Conservation (phyloP, 2,113 vertebrate genomes). For the Orthonyx spaldingii region DNA sequence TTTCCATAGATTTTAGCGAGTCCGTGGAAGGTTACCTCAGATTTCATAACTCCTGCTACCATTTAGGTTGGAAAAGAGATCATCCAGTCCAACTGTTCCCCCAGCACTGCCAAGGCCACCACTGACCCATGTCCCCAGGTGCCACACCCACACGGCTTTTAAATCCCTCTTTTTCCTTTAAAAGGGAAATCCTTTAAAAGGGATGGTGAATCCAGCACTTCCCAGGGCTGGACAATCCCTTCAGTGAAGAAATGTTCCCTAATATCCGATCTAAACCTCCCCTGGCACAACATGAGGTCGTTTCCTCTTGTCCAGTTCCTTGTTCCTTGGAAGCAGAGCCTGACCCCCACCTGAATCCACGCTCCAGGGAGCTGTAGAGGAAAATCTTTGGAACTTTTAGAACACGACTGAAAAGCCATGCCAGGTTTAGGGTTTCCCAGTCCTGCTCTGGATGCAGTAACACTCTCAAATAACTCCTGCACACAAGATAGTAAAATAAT, state of each 20-base stretch:
- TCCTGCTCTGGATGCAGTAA: background rate
- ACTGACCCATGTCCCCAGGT: no score
- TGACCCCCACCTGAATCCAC: fast-evolving
- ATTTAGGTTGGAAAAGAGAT: background rate
- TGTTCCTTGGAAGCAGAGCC: background rate
- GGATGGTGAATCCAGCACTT: background rate
- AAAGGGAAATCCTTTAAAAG: no score
- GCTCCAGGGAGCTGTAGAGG: background rate
- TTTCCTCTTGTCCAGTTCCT: background rate
- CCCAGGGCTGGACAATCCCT: background rate
- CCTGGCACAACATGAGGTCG: background rate
- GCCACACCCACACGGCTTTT: fast-evolving
- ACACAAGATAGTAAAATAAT: background rate
- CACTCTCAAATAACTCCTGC: background rate
- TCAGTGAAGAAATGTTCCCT: no score
- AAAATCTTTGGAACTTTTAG: background rate
- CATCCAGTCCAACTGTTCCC: fast-evolving
- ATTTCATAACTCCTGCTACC: background rate
- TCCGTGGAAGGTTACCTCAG: fast-evolving
- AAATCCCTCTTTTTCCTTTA: background rate
- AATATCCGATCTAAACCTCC: background rate
- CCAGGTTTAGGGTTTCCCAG: background rate
- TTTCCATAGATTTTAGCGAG: background rate
- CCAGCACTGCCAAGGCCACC: background rate
- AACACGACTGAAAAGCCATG: fast-evolving